Evolutionary conservation across 2,888 invertebrate species (phyloP), one percentile per base, ranked within the genome.

Genomic region (Zhuqinia jingwanae): DNA sequence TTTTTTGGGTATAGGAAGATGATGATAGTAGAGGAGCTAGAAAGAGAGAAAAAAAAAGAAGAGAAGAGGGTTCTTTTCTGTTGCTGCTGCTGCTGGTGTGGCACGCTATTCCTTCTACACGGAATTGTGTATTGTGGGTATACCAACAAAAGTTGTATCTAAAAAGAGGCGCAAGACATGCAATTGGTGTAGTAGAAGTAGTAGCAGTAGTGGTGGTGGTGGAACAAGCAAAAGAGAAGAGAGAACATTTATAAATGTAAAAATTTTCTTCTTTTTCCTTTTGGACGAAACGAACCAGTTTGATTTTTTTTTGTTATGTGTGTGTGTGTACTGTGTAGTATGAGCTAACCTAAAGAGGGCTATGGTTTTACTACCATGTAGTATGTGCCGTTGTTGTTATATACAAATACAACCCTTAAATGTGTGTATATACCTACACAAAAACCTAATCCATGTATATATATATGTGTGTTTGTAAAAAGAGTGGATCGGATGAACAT

Each of bases 211-310:
- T 53, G 53, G 42, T 42, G 11, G 42, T 11, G 11, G 42, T 11
- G 70, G 47, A 47, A 47, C 73, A 27, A 36, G n/a, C 63, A 68
- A 68, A 68, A 45, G 50, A 50, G 70, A 22, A 45, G 65, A 30
- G 45, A 42, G 68, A 42, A 42, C 25, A 45, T 45, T 15, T 45
- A 22, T 45, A 15, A 13, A 70, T 53, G 75, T 53, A 76, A 76
- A 53, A 76, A 53, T 27, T 53, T 27, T 76, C 45, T 42, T 45
- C 47, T 76, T 56, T 36, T 56, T 76, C 36, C 56, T 76, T 73
- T 53, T 76, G 15, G 53, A 56, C 47, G 50, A 70, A 70, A 36
- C 75, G 56, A 76, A 76, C 75, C 75, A 76, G 75, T 56, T 76
- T 76, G 75, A 76, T 76, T 76, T 76, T 53, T 75, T 63, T 60